phyloP scores from a whole-genome alignment of 2,888 invertebrate species.

The Volucella bombylans region DNA sequence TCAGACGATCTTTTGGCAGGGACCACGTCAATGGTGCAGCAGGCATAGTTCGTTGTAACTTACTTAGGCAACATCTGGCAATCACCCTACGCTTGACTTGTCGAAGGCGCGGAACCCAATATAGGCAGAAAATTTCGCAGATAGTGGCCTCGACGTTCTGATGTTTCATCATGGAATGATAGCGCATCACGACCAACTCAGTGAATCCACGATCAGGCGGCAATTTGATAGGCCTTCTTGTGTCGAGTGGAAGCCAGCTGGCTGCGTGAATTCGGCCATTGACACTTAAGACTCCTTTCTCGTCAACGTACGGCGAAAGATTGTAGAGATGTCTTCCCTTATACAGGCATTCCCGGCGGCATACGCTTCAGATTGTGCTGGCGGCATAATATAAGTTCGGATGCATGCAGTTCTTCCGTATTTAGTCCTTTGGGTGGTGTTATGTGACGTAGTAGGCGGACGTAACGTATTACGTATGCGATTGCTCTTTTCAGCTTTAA shows the following conservation, averaged over 20 bases:
- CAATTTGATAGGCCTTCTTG: constrained; percentile 25
- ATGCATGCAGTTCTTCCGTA: no score
- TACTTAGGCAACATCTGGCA: constrained; percentile 27
- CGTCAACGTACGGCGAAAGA: no score
- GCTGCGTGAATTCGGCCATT: constrained; percentile 46
- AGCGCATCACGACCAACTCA: constrained; percentile 16
- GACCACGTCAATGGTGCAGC: constrained; percentile 61
- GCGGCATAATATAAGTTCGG: no score
- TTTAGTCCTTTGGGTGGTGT: no score
- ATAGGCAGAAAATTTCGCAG: constrained; percentile 35
- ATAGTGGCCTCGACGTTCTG: constrained; percentile 65
- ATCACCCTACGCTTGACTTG: constrained; percentile 27
- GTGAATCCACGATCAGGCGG: constrained; percentile 36
- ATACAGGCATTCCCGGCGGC: no score
- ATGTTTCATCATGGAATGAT: constrained; percentile 43
- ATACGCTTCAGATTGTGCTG: no score
- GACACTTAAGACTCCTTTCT: constrained; percentile 2
- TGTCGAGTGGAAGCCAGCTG: constrained; percentile 23
- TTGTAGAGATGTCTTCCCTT: no score
- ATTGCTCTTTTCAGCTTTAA: no score
- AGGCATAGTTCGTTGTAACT: constrained; percentile 25
- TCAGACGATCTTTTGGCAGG: constrained; percentile 62
- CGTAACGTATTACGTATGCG: no score
- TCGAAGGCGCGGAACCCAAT: constrained; percentile 34
- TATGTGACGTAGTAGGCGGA: no score